Conservation (phyloP, 2,113 vertebrate species). For the Lophura nycthemera region DNA sequence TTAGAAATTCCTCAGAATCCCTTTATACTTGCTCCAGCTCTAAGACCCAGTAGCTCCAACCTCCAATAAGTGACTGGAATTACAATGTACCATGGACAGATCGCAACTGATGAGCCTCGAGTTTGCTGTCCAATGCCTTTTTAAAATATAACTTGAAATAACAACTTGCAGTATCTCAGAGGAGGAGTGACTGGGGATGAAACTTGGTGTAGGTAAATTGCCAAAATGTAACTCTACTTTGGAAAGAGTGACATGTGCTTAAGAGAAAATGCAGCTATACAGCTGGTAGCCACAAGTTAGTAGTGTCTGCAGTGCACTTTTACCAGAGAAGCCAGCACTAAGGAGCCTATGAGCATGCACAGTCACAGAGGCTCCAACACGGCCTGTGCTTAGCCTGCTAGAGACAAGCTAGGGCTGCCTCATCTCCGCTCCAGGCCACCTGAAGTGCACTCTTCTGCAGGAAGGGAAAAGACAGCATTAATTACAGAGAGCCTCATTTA, state of each 20-base stretch:
- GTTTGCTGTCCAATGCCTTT: not conserved
- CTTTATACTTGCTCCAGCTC: not conserved
- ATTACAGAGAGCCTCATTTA: not conserved
- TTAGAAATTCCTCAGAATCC: constrained; percentile 27
- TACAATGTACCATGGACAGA: not conserved
- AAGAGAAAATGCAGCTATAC: not conserved
- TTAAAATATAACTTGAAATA: not conserved
- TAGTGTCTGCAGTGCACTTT: not conserved
- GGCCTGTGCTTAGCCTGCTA: accelerated
- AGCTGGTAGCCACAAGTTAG: not conserved
- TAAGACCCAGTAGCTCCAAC: not conserved
- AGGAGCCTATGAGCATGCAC: accelerated
- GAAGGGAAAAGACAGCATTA: not conserved
- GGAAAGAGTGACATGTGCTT: not conserved
- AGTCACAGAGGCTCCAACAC: not conserved
- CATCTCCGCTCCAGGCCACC: not conserved
- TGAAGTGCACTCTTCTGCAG: not conserved
- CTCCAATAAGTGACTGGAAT: not conserved
- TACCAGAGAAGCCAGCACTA: not conserved
- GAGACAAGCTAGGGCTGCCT: not conserved
- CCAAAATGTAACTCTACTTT: not conserved
- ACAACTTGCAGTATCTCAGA: not conserved
- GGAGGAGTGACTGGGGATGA: too few species aligned
- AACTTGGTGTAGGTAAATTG: not conserved
- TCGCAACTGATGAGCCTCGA: not conserved